phyloP scores from a whole-genome alignment of 2,888 invertebrate genomes.

The Drosophila cracens region DNA sequence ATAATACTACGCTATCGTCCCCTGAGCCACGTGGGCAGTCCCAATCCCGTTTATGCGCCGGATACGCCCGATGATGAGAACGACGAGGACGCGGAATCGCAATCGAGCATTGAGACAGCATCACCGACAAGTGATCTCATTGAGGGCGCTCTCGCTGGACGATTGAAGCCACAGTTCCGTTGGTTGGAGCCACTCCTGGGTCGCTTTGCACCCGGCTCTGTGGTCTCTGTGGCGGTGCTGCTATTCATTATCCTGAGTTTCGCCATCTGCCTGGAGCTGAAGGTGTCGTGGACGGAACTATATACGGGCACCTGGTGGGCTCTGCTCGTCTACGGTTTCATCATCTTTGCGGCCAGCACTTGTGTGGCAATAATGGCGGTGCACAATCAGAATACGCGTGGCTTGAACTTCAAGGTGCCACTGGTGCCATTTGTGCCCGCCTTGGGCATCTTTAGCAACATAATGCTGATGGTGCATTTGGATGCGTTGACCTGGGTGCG shows the following conservation, averaged over 20 bases:
- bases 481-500: conserved; percentile 93
- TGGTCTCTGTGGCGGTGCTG: conserved; percentile 90
- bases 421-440: conserved; percentile 92
- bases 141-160: conserved; percentile 89
- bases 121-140: conserved; percentile 86
- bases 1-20: conserved; percentile 94
- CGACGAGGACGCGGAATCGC: conserved; percentile 86
- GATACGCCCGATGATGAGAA: conserved; percentile 87
- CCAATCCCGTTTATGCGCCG: conserved; percentile 86
- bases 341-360: conserved; percentile 87
- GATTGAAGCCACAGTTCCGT: conserved; percentile 89
- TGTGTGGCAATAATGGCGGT: conserved; percentile 91
- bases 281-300: conserved; percentile 87
- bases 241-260: conserved; percentile 89
- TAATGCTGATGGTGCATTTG: conserved; percentile 93
- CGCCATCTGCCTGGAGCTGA: conserved; percentile 89
- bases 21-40: conserved; percentile 83
- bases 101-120: conserved; percentile 87
- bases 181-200: conserved; percentile 91
- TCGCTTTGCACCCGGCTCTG: conserved; percentile 91
- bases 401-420: conserved; percentile 91
- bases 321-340: conserved; percentile 87
- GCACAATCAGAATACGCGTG: conserved; percentile 90
- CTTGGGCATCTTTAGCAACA: conserved; percentile 92
- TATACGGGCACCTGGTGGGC: conserved; percentile 89